Base-by-base conservation (phyloP, 2,888 invertebrate genomes). In the Drosophila dives region DNA sequence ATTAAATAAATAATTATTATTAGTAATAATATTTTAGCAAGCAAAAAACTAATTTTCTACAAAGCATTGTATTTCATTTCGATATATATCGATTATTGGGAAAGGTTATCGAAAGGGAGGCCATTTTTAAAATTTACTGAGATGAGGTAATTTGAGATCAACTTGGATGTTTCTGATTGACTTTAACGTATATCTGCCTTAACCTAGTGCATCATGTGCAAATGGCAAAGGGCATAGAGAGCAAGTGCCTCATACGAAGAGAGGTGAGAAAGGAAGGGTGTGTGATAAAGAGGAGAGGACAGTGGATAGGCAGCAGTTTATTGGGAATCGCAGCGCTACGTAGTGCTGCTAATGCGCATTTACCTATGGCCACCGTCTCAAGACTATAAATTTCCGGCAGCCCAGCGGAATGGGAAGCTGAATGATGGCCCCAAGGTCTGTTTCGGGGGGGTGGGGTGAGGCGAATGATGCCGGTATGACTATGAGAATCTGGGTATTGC, bases 301-400 rank as follows among this genome's bases (percentile, higher is more conserved):
- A 29, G 29, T 29, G n/a, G 17, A 23, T 15, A 29, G 48, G 48
- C n/a, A 34, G 23, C 33, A 32, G 51, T 63, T 60, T 62, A 65
- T 59, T 64, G 64, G 58, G 64, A 49, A 56, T 36, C 40, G 67
- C 66, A 51, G 66, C 53, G 50, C 51, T 51, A 56, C 53, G 66
- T n/a, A 50, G 72, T 58, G 55, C 64, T 60, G 72, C 79, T 85
- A 84, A 85, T 85, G 86, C 81, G 82, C 73, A 86, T 84, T 82
- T 86, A 80, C 83, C 80, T 82, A 74, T 61, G 70, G 59, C 67
- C 61, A 71, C 49, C 81, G 62, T 78, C 78, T 76, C 75, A 72
- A 59, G 81, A 85, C 85, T 80, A 85, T 86, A 85, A 85, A 85
- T 86, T 86, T 86, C 81, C 85, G 77, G 68, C 77, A 75, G 58